phyloP scores from a whole-genome alignment of 1,140 invertebrate genomes.

The Hormaphis cornu region DNA sequence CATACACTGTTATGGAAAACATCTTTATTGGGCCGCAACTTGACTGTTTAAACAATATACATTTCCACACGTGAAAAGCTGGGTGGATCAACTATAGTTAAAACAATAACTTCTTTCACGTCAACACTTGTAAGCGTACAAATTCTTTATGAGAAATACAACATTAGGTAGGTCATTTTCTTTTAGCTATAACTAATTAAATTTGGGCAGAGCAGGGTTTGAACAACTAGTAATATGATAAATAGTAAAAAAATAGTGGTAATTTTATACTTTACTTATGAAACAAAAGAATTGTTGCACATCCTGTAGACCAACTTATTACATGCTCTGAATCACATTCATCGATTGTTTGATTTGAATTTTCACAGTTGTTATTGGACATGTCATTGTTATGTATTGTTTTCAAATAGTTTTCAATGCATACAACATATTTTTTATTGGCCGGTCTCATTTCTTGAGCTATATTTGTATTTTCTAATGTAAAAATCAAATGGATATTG shows the following conservation, averaged over 20 bases:
- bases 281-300: slow-evolving; percentile 55
- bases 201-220: too few relatives aligned
- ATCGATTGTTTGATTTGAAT: slow-evolving; percentile 44
- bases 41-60: too few relatives aligned
- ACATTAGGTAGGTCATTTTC: too few relatives aligned
- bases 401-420: slow-evolving; percentile 43
- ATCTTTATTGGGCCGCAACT: too few relatives aligned
- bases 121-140: too few relatives aligned
- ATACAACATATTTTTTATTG: slow-evolving; percentile 45
- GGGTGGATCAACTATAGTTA: too few relatives aligned
- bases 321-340: slow-evolving; percentile 35
- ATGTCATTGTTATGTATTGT: slow-evolving; percentile 43
- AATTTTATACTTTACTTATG: slow-evolving; percentile 46
- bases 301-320: slow-evolving; percentile 54
- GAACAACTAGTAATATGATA: background rate
- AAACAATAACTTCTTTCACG: too few relatives aligned
- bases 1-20: too few relatives aligned
- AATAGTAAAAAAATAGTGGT: slow-evolving; percentile 12
- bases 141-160: too few relatives aligned
- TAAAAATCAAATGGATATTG: slow-evolving; percentile 67
- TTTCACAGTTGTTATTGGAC: slow-evolving; percentile 40
- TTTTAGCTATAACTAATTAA: too few relatives aligned
- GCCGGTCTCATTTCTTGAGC: slow-evolving; percentile 41
- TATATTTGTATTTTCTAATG: slow-evolving; percentile 47
- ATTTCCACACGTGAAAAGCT: too few relatives aligned